Evolutionary conservation across 1,140 invertebrate genomes (phyloP).

Genomic region (Atopsyche davidsoni): DNA sequence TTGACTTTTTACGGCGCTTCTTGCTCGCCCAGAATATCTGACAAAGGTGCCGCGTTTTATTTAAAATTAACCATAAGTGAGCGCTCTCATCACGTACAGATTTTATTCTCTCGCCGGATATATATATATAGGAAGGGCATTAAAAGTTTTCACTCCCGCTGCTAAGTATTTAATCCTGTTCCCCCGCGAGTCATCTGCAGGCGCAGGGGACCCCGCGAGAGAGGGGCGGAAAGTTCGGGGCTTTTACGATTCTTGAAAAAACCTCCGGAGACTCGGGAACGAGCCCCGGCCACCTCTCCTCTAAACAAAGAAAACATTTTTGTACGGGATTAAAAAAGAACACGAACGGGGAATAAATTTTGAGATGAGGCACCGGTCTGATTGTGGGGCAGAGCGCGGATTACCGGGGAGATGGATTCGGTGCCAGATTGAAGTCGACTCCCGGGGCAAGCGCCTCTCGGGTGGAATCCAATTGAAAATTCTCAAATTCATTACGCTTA

Average conservation of each 20-base stretch:
- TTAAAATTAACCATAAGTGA: conserved; percentile 10
- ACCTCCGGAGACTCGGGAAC: conserved; percentile 15
- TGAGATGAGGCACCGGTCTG: conserved; percentile 9
- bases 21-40: neutral
- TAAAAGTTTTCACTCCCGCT: conserved; percentile 27
- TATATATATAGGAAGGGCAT: conserved; percentile 26
- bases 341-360: conserved; percentile 26
- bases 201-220: conserved; percentile 8
- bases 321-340: conserved; percentile 27
- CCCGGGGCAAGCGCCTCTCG: too few relatives aligned
- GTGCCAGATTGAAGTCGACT: too few relatives aligned
- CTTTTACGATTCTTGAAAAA: conserved; percentile 26
- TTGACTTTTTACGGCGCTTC: neutral
- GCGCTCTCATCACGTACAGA: conserved; percentile 22
- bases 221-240: conserved; percentile 16
- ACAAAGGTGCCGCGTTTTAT: neutral
- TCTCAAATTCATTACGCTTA: too few relatives aligned
- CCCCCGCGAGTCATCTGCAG: conserved; percentile 20
- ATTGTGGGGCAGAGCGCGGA: conserved; percentile 2
- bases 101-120: conserved; percentile 27
- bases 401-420: conserved; percentile 16
- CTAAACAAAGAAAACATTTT: conserved; percentile 28
- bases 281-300: conserved; percentile 6
- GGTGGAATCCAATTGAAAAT: too few relatives aligned
- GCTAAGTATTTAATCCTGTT: conserved; percentile 29